These are phyloP conservation scores for Unio pictorum DNA, from an alignment of 2,888 invertebrate species.

Conservation along the genomic window DNA sequence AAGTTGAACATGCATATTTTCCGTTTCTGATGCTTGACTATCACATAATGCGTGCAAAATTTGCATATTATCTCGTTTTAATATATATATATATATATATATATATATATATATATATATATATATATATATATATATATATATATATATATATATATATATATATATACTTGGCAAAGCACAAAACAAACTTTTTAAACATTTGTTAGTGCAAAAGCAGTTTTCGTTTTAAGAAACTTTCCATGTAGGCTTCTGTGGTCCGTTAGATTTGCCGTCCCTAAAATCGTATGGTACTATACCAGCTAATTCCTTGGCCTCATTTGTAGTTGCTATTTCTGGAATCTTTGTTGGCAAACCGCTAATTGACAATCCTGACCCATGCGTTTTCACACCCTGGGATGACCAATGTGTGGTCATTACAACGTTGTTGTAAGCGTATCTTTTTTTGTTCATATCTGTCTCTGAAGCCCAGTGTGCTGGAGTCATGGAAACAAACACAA, in stretches of 20 bases:
- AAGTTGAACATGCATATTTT: too few species aligned
- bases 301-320: conserved; percentile 27
- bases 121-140: accelerated
- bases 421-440: conserved; percentile 31
- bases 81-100: too few species aligned
- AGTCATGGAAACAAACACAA: conserved; percentile 45
- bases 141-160: too few species aligned
- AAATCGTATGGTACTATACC: conserved; percentile 29
- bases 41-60: too few species aligned
- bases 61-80: too few species aligned
- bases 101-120: too few species aligned
- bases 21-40: too few species aligned
- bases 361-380: background rate
- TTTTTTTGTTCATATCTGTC: conserved; percentile 28
- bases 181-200: too few species aligned
- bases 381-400: conserved; percentile 18
- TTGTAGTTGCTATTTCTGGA: conserved; percentile 39
- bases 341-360: conserved; percentile 8
- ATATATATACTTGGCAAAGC: too few species aligned
- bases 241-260: conserved; percentile 2
- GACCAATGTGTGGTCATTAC: conserved; percentile 42
- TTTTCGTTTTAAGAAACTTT: too few species aligned
- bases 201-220: too few species aligned
- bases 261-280: conserved; percentile 28
- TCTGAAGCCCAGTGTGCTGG: conserved; percentile 42